phyloP scores from a whole-genome alignment of 2,888 invertebrate species.

The Diaperis boleti region DNA sequence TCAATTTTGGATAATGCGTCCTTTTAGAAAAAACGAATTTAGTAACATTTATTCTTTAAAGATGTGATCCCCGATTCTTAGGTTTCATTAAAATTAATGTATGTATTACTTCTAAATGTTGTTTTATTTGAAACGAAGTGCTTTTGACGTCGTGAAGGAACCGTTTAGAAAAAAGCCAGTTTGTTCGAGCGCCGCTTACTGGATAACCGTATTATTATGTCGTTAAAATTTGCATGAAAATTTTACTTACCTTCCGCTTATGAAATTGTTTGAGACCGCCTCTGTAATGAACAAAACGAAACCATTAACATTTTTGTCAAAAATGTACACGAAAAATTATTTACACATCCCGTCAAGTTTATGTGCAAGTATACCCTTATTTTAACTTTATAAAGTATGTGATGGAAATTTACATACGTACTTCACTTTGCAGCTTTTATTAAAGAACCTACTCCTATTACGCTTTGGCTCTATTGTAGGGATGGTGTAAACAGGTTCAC shows the following conservation, averaged over 20 bases:
- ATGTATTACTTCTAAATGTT: no score
- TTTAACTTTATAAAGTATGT: background rate
- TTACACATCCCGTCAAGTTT: background rate
- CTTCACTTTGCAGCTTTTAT: slow-evolving; percentile 8
- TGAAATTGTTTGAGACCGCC: slow-evolving; percentile 34
- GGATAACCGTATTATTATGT: slow-evolving; percentile 34
- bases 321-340: slow-evolving; percentile 21
- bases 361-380: background rate
- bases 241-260: slow-evolving; percentile 38
- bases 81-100: no score
- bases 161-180: slow-evolving; percentile 32
- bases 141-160: slow-evolving; percentile 20
- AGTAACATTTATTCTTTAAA: no score
- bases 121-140: no score
- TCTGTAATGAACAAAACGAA: slow-evolving; percentile 39
- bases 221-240: slow-evolving; percentile 40
- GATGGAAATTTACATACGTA: slow-evolving; percentile 6
- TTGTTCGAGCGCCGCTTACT: slow-evolving; percentile 29
- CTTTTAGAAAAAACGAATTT: no score
- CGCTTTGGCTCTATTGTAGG: background rate
- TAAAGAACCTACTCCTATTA: background rate
- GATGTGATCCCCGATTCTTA: no score
- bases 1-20: no score
- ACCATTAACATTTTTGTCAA: slow-evolving; percentile 29
- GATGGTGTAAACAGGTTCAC: background rate